Evolutionary conservation across 2,113 vertebrate genomes (phyloP), one percentile per base, ranked within the genome.

Genomic region (Myotis davidii): DNA sequence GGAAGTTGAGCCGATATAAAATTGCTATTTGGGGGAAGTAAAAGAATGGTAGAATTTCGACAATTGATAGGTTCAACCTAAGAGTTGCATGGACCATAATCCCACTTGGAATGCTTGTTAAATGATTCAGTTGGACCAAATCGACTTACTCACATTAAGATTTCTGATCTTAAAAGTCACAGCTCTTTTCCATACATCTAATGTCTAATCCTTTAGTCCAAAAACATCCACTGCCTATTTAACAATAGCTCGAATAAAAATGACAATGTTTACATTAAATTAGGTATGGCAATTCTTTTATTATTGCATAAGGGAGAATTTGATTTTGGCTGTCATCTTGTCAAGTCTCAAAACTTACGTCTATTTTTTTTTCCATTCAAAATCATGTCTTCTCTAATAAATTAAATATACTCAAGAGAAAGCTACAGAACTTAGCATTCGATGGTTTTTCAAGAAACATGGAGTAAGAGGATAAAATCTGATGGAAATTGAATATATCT

Each of bases 301-400:
- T 39, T 42, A 5, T 45, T 17, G n/a, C 2, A 34, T 32, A 39
- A 27, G 12, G 48, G 6, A 42, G 6, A 9, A 8, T 70, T 84
- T 70, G 42, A 2, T 37, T 90, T 94, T 27, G 34, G 25, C 27
- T 78, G 54, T 89, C n/a, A 21, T 72, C 64, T 73, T 34, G 4
- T 70, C 87, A 81, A 85, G 65, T 77, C 48, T 70, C 82, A 74
- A 64, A 72, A 74, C 4, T 7, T 70, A 37, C 0, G 6, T 65
- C 48, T 56, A 13, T 77, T 72, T 72, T 74, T 74, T 94, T 74
- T 94, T 83, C 29, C 64, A 83, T 89, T 29, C 29, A 39, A 94
- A 92, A 59, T 84, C 54, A 4, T 74, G 92, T 91, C 54, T 86
- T 73, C 37, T 83, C 27, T 45, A 73, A 90, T 88, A 50, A 69